Percentiles rank a stretch among this genome's conserved stretches.
phyloP scores from a whole-genome alignment of 1,140 invertebrate species.

The Drosophila pseudoobscura region DNA sequence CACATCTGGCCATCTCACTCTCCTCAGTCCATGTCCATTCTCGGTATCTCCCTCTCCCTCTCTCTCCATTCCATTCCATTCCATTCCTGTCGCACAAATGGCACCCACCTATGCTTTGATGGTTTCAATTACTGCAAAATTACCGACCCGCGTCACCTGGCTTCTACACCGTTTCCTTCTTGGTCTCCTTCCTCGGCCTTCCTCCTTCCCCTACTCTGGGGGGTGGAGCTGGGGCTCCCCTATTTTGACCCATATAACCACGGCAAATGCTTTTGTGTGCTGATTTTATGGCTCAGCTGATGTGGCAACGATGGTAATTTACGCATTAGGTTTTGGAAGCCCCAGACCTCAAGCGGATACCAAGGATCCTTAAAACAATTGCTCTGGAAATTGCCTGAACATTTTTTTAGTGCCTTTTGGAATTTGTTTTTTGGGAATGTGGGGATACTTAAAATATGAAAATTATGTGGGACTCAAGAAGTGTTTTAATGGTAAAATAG shows the following conservation, averaged over 20 bases:
- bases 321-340: constrained; percentile 26
- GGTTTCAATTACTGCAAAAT: constrained; percentile 77
- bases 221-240: not conserved
- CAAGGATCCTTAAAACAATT: too few species aligned
- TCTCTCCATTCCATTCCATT: not conserved
- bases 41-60: not conserved
- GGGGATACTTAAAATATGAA: too few species aligned
- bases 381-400: too few species aligned
- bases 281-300: constrained; percentile 66
- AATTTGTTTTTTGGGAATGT: too few species aligned
- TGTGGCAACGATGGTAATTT: constrained; percentile 52
- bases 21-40: constrained; percentile 8
- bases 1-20: too few species aligned
- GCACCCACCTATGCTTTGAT: constrained; percentile 60
- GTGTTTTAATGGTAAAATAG: too few species aligned
- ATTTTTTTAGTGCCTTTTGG: too few species aligned
- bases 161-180: not conserved
- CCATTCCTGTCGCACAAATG: constrained; percentile 34
- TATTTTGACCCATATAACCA: constrained; percentile 41
- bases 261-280: constrained; percentile 51
- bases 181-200: constrained; percentile 2
- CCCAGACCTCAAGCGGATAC: not conserved
- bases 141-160: constrained; percentile 35
- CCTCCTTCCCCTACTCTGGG: not conserved
- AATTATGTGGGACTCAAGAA: too few species aligned